Evolutionary conservation across 1,140 invertebrate species (phyloP), one percentile per base, ranked within the genome.

Genomic region (Heterodera carotae): DNA sequence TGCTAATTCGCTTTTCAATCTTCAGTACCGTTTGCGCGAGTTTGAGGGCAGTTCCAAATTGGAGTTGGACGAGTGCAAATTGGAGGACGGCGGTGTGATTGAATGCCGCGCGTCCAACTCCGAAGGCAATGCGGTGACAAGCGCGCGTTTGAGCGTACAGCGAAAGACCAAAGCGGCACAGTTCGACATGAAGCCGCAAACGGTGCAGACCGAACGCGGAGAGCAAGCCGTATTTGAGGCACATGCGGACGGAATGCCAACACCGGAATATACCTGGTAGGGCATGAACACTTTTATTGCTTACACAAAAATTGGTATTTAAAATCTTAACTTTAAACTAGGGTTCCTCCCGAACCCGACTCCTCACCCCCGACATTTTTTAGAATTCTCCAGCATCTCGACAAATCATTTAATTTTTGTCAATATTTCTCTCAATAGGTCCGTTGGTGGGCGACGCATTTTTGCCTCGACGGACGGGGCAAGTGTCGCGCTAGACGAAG

Each of bases 11-110:
- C n/a, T 29, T 64, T 7, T 31, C 31, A 29, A 56, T 31, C 7
- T 64, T 64, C 59, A 74, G 73, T 70, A 87, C 31, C 68, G 87
- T 53, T 78, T 86, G 76, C 74, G 84, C 18, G 85, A 86, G 76
- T 86, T 86, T 76, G 83, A 86, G 71, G 86, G 86, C 75, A 84
- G 81, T 25, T 76, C 80, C 18, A 86, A 86, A 69, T 71, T 86
- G 2, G 85, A 88, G 76, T 81, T 86, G 31, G 70, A 74, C 36
- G 76, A 79, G 34, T 75, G 85, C 33, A 81, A 77, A 29, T 53
- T 85, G 10, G 67, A 76, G 29, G 84, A 87, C n/a, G 78, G 64
- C 31, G 84, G 84, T 34, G 48, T 73, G 27, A 72, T 87, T 31
- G 76, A 75, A 31, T 78, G 76, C 22, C 78, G 77, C 12, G 85